Percentiles rank a stretch among this genome's conserved stretches.
Evolutionary conservation across 2,888 invertebrate genomes (phyloP).

Genomic region (Mechanitis messenoides): DNA sequence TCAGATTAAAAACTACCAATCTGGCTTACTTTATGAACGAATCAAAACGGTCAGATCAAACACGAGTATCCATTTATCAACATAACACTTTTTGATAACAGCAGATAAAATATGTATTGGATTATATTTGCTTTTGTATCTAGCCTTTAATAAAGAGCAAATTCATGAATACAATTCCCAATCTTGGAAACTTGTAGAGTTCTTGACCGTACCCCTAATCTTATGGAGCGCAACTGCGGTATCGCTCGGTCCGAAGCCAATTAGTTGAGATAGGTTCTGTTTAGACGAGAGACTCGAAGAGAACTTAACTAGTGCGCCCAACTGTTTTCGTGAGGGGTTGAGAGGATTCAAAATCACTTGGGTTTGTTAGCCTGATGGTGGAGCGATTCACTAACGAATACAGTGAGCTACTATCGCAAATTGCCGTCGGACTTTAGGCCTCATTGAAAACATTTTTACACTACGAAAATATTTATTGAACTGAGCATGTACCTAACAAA

Average conservation of each 20-base stretch:
- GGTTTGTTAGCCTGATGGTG: conserved; percentile 27
- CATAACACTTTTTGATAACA: conserved; percentile 23
- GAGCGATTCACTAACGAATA: conserved; percentile 21
- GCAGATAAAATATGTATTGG: conserved; percentile 19
- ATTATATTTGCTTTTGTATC: conserved; percentile 1
- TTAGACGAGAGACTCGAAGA: conserved; percentile 30
- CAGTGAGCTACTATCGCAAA: conserved; percentile 15
- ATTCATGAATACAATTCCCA: conserved; percentile 19
- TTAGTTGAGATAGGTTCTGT: conserved; percentile 52
- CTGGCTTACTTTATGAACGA: conserved; percentile 26
- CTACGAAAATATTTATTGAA: neutral
- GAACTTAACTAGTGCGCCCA: conserved; percentile 27
- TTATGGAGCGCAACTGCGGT: conserved; percentile 41
- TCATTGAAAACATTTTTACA: conserved; percentile 13
- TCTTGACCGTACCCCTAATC: conserved; percentile 29
- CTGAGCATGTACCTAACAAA: too few relatives aligned
- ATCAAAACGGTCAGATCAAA: conserved; percentile 27
- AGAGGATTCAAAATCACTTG: conserved; percentile 26
- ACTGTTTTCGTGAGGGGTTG: conserved; percentile 20
- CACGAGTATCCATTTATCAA: conserved; percentile 29
- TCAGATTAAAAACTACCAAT: conserved; percentile 47
- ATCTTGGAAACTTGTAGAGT: conserved; percentile 26
- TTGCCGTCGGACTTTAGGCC: conserved; percentile 12
- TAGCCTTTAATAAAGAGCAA: conserved; percentile 8
- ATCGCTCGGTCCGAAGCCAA: conserved; percentile 48